Base-by-base conservation (phyloP, 2,888 invertebrate species). In the Ctena decussata region DNA sequence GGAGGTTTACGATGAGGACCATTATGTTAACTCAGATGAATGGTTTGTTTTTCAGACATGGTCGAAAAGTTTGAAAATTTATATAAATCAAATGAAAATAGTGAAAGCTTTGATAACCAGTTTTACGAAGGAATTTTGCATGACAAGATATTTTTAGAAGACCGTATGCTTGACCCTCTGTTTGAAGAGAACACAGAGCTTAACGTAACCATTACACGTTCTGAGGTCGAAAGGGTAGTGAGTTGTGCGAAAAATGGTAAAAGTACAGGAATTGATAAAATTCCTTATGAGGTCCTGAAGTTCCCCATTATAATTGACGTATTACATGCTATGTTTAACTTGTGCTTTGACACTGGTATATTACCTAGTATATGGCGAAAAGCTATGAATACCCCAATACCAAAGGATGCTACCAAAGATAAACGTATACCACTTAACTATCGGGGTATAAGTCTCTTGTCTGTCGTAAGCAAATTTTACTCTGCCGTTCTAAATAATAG, bases 371-470 rank as follows among this genome's bases (percentile, higher is more conserved):
- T 18, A 57, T 82, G 79, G 72, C 37, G 77, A 70, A 86, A 77
- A 60, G 75, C 71, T 11, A 82, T 82, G 37, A 84, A 78, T 41
- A 77, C 53, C 41, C 84, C 84, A 1, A 80, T 81, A 24, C 65
- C 70, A 0, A 77, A 83, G 41, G 77, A 79, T 41, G 27, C 15
- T 15, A 30, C 27, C 1, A 70, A 77, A 15, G 86, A 86, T 37
- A 57, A 65, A 80, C 65, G 86, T 0, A 35, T 86, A 46, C 86
- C 86, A n/a, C 44, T 83, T 46, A 86, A 83, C 39, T 83, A 86
- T 71, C 44, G 86, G 32, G 80, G 86, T 53, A 65, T 83, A 0
- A 86, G 80, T 41, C 49, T 88, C 3, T 49, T 88, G 0, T 85
- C 77, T 1, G 71, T 83, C 30, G 65, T 83, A 15, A 72, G 76